Evolutionary conservation across 2,888 invertebrate species (phyloP), one percentile per base, ranked within the genome.

Genomic region (Thymelicus sylvestris): DNA sequence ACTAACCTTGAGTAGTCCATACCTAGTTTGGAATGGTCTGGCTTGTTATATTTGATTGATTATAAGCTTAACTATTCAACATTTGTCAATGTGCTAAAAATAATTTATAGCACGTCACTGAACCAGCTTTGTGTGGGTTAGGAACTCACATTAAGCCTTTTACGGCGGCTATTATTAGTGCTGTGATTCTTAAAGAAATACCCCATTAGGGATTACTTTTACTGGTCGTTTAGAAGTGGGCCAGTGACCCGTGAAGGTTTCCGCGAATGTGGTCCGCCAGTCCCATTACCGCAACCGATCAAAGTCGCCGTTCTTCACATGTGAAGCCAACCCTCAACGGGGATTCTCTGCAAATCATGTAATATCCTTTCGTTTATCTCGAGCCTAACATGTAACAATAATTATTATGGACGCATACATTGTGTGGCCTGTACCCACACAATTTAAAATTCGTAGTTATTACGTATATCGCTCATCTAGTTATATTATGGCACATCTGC

Each of bases 191-290:
- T 86, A 78, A 84, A 83, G 83, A 81, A 80, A 82, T 76, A 76
- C 77, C 82, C 80, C 75, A 82, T 85, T 84, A 84, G 76, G 78
- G 79, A 84, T 82, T 84, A 85, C 83, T 87, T 87, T 83, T 83
- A 82, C 80, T 77, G 79, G 85, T 31, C 63, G 55, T 87, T 90
- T 80, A 89, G 90, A 91, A 87, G 90, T 88, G 84, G 87, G 85
- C 87, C 88, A 90, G 87, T 86, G 91, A 92, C 89, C 91, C 92
- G 92, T 91, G 82, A 92, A 92, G 89, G 88, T 90, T 92, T 90
- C 87, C 87, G 84, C 86, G 83, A 86, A 81, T 86, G 84, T 87
- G 90, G 88, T 86, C 87, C 83, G 82, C 77, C 79, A 80, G 81
- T 79, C 83, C 83, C 72, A 86, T 87, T 83, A 86, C 84, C 83